These are phyloP conservation scores for Polymixis flavicincta DNA, from an alignment of 2,888 invertebrate species.

Conservation along the genomic window DNA sequence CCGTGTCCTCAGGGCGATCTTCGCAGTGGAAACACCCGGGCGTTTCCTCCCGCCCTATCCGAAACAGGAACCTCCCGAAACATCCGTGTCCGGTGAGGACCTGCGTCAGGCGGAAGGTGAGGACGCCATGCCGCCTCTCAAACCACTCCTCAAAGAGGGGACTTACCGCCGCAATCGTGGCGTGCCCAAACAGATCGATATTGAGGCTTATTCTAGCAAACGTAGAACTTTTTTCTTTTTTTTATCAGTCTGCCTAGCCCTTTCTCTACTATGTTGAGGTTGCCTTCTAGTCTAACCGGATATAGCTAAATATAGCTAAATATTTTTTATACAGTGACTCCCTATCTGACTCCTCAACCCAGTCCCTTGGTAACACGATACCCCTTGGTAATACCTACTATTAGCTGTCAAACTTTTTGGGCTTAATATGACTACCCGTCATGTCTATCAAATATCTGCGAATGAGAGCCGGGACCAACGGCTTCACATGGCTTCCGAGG, in stretches of 20 bases:
- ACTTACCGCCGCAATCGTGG: too few species aligned
- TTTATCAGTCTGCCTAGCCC: background rate
- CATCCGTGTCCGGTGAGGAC: too few species aligned
- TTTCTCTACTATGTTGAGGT: background rate
- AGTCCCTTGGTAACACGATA: background rate
- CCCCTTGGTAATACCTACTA: background rate
- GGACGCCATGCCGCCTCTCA: too few species aligned
- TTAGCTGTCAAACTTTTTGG: background rate
- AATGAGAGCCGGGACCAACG: background rate
- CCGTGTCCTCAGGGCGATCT: too few species aligned
- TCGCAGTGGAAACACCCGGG: too few species aligned
- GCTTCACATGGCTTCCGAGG: background rate
- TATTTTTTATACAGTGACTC: background rate
- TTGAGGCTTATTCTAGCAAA: background rate
- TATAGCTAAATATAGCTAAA: background rate
- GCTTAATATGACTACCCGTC: background rate
- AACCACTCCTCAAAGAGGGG: too few species aligned
- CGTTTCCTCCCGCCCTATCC: too few species aligned
- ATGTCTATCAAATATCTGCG: background rate
- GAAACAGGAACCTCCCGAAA: too few species aligned
- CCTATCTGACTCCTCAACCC: background rate
- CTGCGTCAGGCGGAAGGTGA: too few species aligned
- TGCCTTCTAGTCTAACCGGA: background rate
- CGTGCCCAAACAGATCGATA: too few species aligned
- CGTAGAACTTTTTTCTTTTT: too few species aligned